Evolutionary conservation across 1,140 invertebrate genomes (phyloP).

Genomic region (Cotesia chilonis): DNA sequence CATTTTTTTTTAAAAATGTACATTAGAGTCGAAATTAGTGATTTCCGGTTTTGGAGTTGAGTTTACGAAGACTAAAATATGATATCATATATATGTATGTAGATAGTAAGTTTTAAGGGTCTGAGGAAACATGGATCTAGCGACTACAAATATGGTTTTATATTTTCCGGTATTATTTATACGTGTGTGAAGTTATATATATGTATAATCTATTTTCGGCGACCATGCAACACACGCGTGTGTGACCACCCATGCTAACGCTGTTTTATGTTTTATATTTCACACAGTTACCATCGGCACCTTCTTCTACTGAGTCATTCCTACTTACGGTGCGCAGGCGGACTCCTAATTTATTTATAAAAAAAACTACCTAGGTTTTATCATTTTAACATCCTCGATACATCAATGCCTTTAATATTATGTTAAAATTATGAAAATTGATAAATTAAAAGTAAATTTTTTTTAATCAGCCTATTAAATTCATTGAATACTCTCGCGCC

Average conservation of each 20-base stretch:
- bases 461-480: too few relatives aligned
- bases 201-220: slow-evolving; percentile 32
- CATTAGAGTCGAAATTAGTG: too few relatives aligned
- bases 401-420: too few relatives aligned
- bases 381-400: too few relatives aligned
- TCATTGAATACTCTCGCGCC: too few relatives aligned
- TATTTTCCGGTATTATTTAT: slow-evolving; percentile 34
- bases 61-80: too few relatives aligned
- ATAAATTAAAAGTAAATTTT: too few relatives aligned
- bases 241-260: slow-evolving; percentile 31
- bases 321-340: slow-evolving; percentile 35
- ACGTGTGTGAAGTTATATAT: slow-evolving; percentile 1
- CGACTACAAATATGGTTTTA: slow-evolving; percentile 25
- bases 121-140: not conserved
- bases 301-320: slow-evolving; percentile 39
- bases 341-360: slow-evolving; percentile 22
- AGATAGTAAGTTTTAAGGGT: too few relatives aligned
- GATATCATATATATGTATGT: too few relatives aligned
- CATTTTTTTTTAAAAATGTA: too few relatives aligned
- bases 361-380: not conserved
- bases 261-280: slow-evolving; percentile 38
- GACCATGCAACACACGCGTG: slow-evolving; percentile 24
- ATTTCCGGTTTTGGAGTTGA: too few relatives aligned
- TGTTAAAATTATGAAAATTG: too few relatives aligned
- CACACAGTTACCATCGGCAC: slow-evolving; percentile 32